Evolutionary conservation across 2,113 vertebrate genomes (phyloP).

Genomic region (Aviceda subcristata): DNA sequence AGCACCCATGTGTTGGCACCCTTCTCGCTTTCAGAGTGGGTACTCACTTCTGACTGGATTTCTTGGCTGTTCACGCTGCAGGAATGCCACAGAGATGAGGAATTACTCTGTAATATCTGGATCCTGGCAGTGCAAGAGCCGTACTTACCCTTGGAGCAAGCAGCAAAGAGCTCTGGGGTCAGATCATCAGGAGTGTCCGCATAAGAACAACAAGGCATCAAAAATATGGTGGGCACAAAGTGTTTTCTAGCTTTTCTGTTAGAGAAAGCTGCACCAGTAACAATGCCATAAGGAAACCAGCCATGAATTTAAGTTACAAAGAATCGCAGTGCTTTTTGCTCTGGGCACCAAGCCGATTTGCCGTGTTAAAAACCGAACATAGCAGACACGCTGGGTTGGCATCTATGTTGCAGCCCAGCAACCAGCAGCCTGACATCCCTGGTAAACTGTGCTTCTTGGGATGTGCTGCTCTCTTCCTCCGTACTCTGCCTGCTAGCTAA

Average conservation of each 20-base stretch:
- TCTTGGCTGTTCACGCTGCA: background rate
- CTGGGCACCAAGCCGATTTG: background rate
- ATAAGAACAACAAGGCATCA: background rate
- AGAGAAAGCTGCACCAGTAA: background rate
- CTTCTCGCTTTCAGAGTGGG: fast-evolving
- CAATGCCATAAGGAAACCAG: background rate
- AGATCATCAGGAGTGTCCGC: background rate
- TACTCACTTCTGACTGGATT: background rate
- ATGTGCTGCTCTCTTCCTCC: background rate
- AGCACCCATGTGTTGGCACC: background rate
- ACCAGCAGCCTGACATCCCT: background rate
- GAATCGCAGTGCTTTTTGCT: background rate
- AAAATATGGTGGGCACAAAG: background rate
- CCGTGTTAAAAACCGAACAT: background rate
- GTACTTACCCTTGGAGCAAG: background rate
- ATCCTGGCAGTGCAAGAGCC: background rate
- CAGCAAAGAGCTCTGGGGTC: background rate
- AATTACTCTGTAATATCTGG: background rate
- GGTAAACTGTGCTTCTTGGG: background rate
- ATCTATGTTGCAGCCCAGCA: background rate
- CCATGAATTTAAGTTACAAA: background rate
- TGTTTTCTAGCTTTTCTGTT: background rate
- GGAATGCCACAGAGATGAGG: background rate
- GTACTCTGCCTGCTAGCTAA: background rate
- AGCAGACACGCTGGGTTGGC: background rate